phyloP scores from a whole-genome alignment of 2,888 invertebrate genomes.

The Chrysotoxum bicinctum region DNA sequence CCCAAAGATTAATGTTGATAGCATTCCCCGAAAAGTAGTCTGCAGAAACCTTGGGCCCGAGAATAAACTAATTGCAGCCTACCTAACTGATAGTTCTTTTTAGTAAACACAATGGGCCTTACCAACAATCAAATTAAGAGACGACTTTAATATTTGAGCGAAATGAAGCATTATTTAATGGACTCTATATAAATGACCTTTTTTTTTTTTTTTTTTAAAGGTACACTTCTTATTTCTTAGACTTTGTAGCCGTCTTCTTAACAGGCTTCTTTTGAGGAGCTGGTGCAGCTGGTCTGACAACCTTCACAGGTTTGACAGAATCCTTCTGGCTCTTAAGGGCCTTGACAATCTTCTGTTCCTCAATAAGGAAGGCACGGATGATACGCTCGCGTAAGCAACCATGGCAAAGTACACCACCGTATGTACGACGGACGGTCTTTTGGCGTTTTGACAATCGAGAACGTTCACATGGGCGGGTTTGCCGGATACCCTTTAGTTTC shows the following conservation, averaged over 20 bases:
- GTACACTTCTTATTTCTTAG: constrained; percentile 78
- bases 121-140: no score
- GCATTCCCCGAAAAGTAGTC: no score
- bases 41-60: no score
- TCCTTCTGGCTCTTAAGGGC: constrained; percentile 95
- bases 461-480: constrained; percentile 96
- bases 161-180: no score
- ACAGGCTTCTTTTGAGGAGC: constrained; percentile 78
- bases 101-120: no score
- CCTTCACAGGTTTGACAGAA: constrained; percentile 77
- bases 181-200: no score
- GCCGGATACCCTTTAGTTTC: constrained; percentile 96
- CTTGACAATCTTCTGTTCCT: constrained; percentile 99
- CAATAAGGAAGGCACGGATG: constrained; percentile 98
- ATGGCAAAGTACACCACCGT: constrained; percentile 98
- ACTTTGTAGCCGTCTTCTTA: constrained; percentile 77
- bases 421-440: constrained; percentile 98
- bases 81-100: no score
- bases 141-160: no score
- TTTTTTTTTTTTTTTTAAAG: no score
- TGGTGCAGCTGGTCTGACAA: constrained; percentile 74
- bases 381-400: constrained; percentile 98
- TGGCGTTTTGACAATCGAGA: constrained; percentile 95
- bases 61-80: no score
- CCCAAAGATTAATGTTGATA: no score